Evolutionary conservation across 2,888 invertebrate genomes (phyloP), one percentile per base, ranked within the genome.

Genomic region (Hedychridium roseum): DNA sequence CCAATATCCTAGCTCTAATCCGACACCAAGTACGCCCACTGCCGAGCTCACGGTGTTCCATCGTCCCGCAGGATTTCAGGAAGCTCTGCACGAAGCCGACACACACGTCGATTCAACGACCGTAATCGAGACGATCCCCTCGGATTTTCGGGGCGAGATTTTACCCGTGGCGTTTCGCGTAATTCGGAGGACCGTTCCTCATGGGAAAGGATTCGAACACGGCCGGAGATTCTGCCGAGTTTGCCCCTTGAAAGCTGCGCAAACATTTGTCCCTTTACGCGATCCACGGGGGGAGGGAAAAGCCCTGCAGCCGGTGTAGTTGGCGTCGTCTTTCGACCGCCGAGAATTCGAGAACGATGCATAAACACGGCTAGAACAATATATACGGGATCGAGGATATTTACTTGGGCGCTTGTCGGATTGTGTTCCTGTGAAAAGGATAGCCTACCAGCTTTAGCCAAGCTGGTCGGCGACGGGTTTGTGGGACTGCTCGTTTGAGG

Each of bases 401-500:
- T 77, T 78, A 78, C 78, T 78, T 78, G 76, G 76, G 68, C 71
- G 60, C 67, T 72, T 73, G 77, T 65, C 66, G 76, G 73, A 66
- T 74, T 76, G 66, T 73, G 74, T 57, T 76, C 78, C 74, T 76
- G 78, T 68, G 77, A 73, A 73, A 78, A 71, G 74, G 78, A 78
- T 68, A 75, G 72, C 77, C 77, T 71, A 65, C 76, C 76, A 77
- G 78, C 78, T 77, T 76, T 77, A 64, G 84, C 83, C 78, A 86
- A 82, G 79, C 86, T 86, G 72, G 85, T 87, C 64, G 86, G 87
- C 73, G 87, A 87, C 79, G 88, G 82, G 69, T 88, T 87, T 68
- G 88, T 85, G 64, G 89, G 88, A 79, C 88, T 88, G 73, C 84
- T 84, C 77, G 85, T 85, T 79, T 85, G 82, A 71, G 86, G 86